Evolutionary conservation across 2,888 invertebrate genomes (phyloP), one percentile per base, ranked within the genome.

Genomic region (Drosophila tanythrix): DNA sequence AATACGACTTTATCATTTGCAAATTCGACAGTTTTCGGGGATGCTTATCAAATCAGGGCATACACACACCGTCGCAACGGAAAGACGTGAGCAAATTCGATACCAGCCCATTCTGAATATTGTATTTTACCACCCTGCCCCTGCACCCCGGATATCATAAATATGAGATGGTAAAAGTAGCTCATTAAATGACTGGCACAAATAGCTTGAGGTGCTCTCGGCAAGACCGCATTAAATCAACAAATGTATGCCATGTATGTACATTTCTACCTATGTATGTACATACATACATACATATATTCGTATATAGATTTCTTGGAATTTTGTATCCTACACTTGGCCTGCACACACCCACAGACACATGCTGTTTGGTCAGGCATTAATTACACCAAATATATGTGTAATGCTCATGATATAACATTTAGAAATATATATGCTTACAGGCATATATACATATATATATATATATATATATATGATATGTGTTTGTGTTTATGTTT

Each of bases 171-270:
- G 52, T 59, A 70, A 77, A 67, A 65, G 76, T 46, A 69, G 82
- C 89, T 87, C 88, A 87, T 89, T 87, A 83, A 82, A 84, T 87
- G 89, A 89, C 83, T 74, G 57, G 43, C 70, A 59, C 65, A 76
- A 85, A 77, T 72, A 70, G 70, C 62, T 51, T 33, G 76, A 40
- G 69, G 51, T 61, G 81, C 70, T 53, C 53, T 0, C 0, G 76
- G 53, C 69, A 60, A 53, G 63, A 56, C 55, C 66, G 51, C 82
- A 61, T 69, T 43, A 43, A 31, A 38, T 40, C 46, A 25, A 46
- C 15, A 46, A 15, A 46, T 15, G 8, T 46, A 25, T 21, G 40
- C 40, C 10, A n/a, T 40, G 10, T 21, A n/a, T 40, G 10, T 21
- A 18, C 27, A 27, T 50, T 18, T 27, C 13, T 29, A 72, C 36